Base-by-base conservation (phyloP, 2,888 invertebrate species). In the Xestia ashworthii region DNA sequence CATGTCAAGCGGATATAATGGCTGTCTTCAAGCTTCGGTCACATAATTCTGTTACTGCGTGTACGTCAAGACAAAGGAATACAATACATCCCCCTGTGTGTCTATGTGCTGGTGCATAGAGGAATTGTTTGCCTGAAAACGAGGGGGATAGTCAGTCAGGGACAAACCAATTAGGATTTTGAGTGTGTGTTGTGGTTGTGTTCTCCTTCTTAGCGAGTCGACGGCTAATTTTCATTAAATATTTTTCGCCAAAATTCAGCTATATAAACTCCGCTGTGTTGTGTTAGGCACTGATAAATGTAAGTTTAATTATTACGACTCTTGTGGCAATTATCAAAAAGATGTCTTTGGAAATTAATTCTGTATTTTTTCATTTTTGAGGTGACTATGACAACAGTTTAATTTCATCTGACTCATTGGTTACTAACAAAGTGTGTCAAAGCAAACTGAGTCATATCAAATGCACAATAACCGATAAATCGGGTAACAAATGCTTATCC, bases 381-480 rank as follows among this genome's bases (percentile, higher is more conserved):
- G 5, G 9, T 84, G 68, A 84, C 58, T 79, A 58, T 79, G 12
- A 16, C 64, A 22, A 8, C 8, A 41, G 4, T 58, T 41, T 53
- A 50, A 60, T 67, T 25, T 67, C 5, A 19, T 1, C 25, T 74
- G 73, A 81, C 9, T 83, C 83, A 83, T 60, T 11, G 3, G 53
- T 53, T 22, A 48, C 67, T 44, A 50, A 74, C 60, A 41, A 48
- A 64, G 38, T 41, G 53, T n/a, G 32, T 32, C 1, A 14, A 50
- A 32, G 32, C 32, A 1, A 53, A 46, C 14, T 80, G 84, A 84
- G 22, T 84, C 80, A 71, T 38, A 58, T 46, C 1, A 25, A 83
- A 68, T 60, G 14, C 50, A 71, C 25, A n/a, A 60, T 46, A 65
- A 9, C 19, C 44, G 5, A 53, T 65, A 22, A 50, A 71, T 50